Evolutionary conservation across 1,140 invertebrate genomes (phyloP), one percentile per base, ranked within the genome.

Genomic region (Archivesica marissinica): DNA sequence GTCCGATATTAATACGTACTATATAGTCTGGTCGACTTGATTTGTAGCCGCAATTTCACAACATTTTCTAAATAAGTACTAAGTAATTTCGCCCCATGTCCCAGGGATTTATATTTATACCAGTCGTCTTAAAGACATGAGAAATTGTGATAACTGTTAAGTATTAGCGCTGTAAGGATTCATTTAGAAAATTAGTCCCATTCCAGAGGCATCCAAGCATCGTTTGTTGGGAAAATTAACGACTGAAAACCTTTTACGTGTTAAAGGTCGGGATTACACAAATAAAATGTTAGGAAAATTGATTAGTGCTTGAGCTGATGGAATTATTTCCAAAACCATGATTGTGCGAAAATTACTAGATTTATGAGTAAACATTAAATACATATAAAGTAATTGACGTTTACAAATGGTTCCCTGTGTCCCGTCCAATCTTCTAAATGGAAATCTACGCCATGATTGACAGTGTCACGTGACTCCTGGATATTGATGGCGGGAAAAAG

Each of bases 311-410:
- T 25, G 35, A 23, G 47, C 64, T 64, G 50, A 75, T 83, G 50
- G 80, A 75, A 74, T 83, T 83, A 72, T 83, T 83, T 75, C 80
- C 68, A 64, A 39, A 59, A 41, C 47, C 47, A 74, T 83, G 80
- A 83, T 83, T 83, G 80, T 74, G 70, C 52, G 68, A 83, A 83
- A 72, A 83, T 83, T 75, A 59, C 68, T 83, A 83, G 80, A 83
- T 83, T 83, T 83, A 83, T 72, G 80, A 56, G 80, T 74, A 83
- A 83, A 83, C 80, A 83, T 83, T 83, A 83, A 83, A 83, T 83
- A 83, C 80, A 83, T 83, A 83, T 83, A 83, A 83, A 83, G 80
- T 83, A 83, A 83, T 83, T 83, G 80, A 83, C 80, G 80, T 74
- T 83, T 83, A 83, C 70, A 74, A 83, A 83, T 83, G 80, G 80